Evolutionary conservation across 2,113 vertebrate species (phyloP).

Genomic region (Salvelinus namaycush): DNA sequence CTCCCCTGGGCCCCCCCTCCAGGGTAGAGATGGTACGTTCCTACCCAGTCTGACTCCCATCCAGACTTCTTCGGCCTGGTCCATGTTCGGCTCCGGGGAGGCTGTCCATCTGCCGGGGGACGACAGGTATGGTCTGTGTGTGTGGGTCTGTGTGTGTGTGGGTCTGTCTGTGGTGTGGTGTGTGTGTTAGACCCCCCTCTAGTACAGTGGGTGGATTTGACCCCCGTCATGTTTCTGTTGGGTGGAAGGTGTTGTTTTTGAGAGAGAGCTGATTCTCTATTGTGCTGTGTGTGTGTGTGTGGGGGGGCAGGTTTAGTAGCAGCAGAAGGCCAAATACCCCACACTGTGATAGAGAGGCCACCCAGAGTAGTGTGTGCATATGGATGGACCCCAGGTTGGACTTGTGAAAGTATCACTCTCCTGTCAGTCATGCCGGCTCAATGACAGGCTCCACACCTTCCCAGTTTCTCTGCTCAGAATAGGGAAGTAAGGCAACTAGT

Average conservation of each 20-base stretch:
- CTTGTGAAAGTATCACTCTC: not conserved
- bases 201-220: not conserved
- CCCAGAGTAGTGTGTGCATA: not conserved
- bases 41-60: constrained; percentile 58
- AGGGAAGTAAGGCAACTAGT: not conserved
- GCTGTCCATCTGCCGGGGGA: constrained; percentile 72
- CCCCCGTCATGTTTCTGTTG: not conserved
- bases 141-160: constrained; percentile 2
- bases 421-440: not conserved
- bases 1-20: constrained; percentile 68
- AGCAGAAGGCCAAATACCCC: not conserved
- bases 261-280: not conserved
- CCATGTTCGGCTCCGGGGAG: constrained; percentile 74
- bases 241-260: not conserved
- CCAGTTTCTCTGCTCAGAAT: not conserved
- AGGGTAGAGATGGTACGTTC: constrained; percentile 56
- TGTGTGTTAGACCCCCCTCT: not conserved
- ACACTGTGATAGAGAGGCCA: not conserved
- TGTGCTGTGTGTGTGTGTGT: not conserved
- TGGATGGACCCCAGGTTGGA: not conserved
- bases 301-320: not conserved
- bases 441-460: not conserved
- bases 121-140: constrained; percentile 63
- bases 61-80: constrained; percentile 63
- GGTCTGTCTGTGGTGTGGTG: not conserved